A percentile compares a stretch with the other conserved stretches of the same genome.
Evolutionary conservation across 2,797 vertebrate genomes (phyloP).

Genomic region (Eulemur albifrons): DNA sequence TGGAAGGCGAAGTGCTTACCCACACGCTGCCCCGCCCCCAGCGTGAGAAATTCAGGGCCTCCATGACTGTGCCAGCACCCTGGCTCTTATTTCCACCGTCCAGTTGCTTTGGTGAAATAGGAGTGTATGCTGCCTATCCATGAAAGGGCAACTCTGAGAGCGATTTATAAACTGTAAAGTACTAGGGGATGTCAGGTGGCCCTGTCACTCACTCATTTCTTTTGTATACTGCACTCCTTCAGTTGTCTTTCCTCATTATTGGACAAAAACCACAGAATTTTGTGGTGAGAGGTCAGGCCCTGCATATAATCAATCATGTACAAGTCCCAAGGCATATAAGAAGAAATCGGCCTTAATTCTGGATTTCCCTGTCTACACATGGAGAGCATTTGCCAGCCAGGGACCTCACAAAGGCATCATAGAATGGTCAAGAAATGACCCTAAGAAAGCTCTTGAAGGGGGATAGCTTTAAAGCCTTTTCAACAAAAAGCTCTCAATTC

Average conservation of each 20-base stretch:
- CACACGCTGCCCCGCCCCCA: conserved; percentile 34
- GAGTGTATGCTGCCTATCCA: conserved; percentile 64
- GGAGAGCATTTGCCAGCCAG: conserved; percentile 63
- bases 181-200: conserved; percentile 69
- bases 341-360: conserved; percentile 68
- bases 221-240: conserved; percentile 63
- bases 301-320: conserved; percentile 70
- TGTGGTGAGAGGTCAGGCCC: conserved; percentile 69
- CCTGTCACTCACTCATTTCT: conserved; percentile 74
- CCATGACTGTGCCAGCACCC: conserved; percentile 49
- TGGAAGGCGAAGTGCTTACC: conserved; percentile 72
- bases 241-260: conserved; percentile 75
- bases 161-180: conserved; percentile 76
- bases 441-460: conserved; percentile 39
- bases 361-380: conserved; percentile 55
- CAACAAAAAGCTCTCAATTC: conserved; percentile 58
- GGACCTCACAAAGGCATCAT: conserved; percentile 53
- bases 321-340: conserved; percentile 54
- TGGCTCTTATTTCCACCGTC: conserved; percentile 68
- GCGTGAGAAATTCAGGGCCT: conserved; percentile 67
- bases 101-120: conserved; percentile 75
- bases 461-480: conserved; percentile 29
- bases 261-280: conserved; percentile 69
- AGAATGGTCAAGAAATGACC: conserved; percentile 66
- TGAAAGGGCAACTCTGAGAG: conserved; percentile 74